Conservation (phyloP, 2,888 invertebrate genomes). For the Dyspetes luteomarginatus region DNA sequence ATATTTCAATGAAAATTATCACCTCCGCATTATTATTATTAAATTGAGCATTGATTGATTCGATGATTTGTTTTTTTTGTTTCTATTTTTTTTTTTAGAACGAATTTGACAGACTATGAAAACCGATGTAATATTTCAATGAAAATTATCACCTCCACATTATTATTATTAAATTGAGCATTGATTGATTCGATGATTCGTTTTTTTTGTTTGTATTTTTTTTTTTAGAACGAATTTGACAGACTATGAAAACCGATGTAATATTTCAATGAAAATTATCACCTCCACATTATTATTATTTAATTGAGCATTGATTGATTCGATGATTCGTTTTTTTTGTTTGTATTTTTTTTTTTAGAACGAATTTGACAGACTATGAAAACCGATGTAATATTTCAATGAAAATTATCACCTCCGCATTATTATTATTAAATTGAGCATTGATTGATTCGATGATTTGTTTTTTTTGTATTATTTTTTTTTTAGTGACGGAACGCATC, state of each 20-base stretch:
- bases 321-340: neutral
- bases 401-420: neutral
- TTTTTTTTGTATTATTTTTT: neutral
- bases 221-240: slow-evolving; percentile 7
- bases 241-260: neutral
- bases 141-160: neutral
- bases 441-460: neutral
- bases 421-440: neutral
- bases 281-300: neutral
- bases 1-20: neutral
- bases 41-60: neutral
- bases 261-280: neutral
- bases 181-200: neutral
- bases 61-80: neutral
- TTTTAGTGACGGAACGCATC: too few relatives aligned
- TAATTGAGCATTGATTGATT: neutral
- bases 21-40: neutral
- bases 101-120: neutral
- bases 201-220: neutral
- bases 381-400: slow-evolving; percentile 4
- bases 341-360: too few relatives aligned
- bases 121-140: slow-evolving; percentile 4
- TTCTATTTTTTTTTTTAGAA: too few relatives aligned
- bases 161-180: neutral
- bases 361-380: neutral